phyloP scores from a whole-genome alignment of 2,797 vertebrate genomes.

The Pyrocephalus nanus region DNA sequence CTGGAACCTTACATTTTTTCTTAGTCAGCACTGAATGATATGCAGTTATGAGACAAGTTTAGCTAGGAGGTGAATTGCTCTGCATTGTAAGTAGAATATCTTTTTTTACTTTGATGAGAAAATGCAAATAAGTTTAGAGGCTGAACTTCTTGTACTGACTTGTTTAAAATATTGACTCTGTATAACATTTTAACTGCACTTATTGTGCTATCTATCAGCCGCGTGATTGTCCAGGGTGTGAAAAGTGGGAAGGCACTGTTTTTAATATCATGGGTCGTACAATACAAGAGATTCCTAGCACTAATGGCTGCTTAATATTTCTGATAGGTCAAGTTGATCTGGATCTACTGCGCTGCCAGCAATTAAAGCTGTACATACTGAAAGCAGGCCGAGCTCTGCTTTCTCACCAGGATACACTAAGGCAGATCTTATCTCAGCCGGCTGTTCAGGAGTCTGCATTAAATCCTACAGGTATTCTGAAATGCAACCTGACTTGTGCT shows the following conservation, averaged over 20 bases:
- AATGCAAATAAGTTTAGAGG: background rate
- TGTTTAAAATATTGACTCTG: background rate
- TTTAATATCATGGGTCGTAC: background rate
- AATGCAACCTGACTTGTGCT: background rate
- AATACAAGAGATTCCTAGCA: background rate
- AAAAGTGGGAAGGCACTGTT: background rate
- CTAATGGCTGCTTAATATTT: constrained; percentile 14
- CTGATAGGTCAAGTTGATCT: constrained; percentile 92
- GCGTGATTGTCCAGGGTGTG: background rate
- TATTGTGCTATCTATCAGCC: background rate
- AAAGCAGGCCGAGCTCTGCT: constrained; percentile 95
- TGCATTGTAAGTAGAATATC: background rate
- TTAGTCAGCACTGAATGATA: background rate
- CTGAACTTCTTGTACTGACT: background rate
- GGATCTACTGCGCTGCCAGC: constrained; percentile 91
- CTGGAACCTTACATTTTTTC: background rate
- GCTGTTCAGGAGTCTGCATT: constrained; percentile 85
- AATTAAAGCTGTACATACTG: constrained; percentile 92
- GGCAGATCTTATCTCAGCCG: constrained; percentile 94
- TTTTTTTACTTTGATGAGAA: background rate
- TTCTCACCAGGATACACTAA: constrained; percentile 93
- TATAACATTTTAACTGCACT: background rate
- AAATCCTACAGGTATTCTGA: constrained; percentile 80
- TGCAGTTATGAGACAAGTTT: background rate
- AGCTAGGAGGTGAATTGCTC: background rate